phyloP scores from a whole-genome alignment of 2,888 invertebrate genomes.

The Cyrtodaria siliqua region DNA sequence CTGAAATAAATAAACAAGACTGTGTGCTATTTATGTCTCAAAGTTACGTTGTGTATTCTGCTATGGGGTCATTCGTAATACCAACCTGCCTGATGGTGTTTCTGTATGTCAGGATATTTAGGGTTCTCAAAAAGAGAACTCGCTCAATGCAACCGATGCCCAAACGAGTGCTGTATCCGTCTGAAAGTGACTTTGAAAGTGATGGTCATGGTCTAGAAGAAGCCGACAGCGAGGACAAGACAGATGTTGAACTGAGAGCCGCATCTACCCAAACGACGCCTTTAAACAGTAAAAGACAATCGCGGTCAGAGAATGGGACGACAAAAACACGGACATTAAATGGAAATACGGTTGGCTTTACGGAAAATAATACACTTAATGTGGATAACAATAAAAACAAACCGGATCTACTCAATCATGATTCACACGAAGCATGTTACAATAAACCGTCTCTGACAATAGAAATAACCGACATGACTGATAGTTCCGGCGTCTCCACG shows the following conservation, averaged over 20 bases:
- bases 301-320: constrained; percentile 29
- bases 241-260: constrained; percentile 55
- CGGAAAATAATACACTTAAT: constrained; percentile 8
- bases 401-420: constrained; percentile 14
- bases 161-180: constrained; percentile 57
- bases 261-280: constrained; percentile 63
- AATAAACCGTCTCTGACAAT: constrained; percentile 38
- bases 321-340: constrained; percentile 6
- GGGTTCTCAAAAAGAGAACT: constrained; percentile 81
- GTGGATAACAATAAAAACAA: constrained; percentile 37
- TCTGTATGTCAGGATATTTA: constrained; percentile 85
- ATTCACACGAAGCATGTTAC: constrained; percentile 11
- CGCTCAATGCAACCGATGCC: constrained; percentile 69
- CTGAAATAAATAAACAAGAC: constrained; percentile 73
- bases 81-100: constrained; percentile 84
- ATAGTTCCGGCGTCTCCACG: constrained; percentile 24
- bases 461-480: constrained; percentile 52
- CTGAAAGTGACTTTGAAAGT: constrained; percentile 70
- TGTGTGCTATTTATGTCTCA: constrained; percentile 84
- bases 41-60: constrained; percentile 85
- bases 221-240: constrained; percentile 57
- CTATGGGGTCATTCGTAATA: constrained; percentile 85
- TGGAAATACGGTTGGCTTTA: constrained; percentile 17
- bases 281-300: constrained; percentile 24
- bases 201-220: constrained; percentile 54